A percentile compares a stretch with the other conserved stretches of the same genome.
These are phyloP conservation scores for Lasiurus borealis DNA, from an alignment of 2,113 vertebrate species.

Conservation along the genomic window DNA sequence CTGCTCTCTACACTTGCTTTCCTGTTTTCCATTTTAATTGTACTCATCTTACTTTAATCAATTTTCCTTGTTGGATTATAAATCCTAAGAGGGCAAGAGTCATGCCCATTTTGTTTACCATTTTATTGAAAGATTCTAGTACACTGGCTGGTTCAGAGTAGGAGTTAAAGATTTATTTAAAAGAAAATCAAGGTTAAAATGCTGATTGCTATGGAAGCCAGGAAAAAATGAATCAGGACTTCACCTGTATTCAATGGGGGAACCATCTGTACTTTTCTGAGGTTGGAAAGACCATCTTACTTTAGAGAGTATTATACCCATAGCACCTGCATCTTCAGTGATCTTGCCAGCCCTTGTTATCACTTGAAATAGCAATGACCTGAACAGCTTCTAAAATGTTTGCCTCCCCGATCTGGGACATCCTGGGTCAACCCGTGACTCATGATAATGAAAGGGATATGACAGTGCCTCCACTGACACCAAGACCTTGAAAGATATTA, in stretches of 20 bases:
- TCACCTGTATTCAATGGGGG: neutral
- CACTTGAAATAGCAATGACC: neutral
- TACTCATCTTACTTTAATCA: neutral
- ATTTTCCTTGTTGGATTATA: neutral
- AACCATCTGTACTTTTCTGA: neutral
- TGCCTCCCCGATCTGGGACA: neutral
- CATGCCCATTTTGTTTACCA: neutral
- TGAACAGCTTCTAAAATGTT: neutral
- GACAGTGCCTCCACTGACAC: neutral
- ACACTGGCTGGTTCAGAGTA: neutral
- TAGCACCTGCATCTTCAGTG: neutral
- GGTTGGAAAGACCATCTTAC: neutral
- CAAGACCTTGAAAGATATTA: slow-evolving; percentile 27
- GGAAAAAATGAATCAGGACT: neutral
- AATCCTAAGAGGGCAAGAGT: neutral
- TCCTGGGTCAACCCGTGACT: neutral
- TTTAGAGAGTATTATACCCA: neutral
- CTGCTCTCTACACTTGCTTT: neutral
- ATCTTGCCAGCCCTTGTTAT: neutral
- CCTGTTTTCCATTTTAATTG: neutral
- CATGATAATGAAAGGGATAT: neutral
- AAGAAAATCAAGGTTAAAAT: slow-evolving; percentile 27
- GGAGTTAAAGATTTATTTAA: slow-evolving; percentile 23
- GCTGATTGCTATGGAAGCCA: neutral
- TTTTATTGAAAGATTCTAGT: neutral